A percentile compares a stretch with the other conserved stretches of the same genome.
Evolutionary conservation across 2,888 invertebrate species (phyloP).

Genomic region (Amblyjoppa fuscipennis): DNA sequence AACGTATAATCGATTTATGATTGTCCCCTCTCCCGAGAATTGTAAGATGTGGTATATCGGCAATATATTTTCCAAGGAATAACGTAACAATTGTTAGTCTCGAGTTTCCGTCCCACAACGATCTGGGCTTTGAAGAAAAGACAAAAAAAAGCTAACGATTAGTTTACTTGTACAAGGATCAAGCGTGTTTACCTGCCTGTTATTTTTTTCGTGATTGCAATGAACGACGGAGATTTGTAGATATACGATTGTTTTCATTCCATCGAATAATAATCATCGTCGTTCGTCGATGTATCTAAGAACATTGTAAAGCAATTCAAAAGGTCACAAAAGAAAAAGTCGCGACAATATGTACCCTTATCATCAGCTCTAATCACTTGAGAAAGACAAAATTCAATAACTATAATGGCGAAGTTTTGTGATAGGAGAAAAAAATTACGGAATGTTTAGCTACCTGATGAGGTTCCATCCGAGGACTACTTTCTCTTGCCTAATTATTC

Average conservation of each 20-base stretch:
- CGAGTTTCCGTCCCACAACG: constrained; percentile 47
- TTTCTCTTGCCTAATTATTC: constrained; percentile 65
- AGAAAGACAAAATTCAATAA: constrained; percentile 20
- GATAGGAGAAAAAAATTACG: constrained; percentile 49
- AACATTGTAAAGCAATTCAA: constrained; percentile 43
- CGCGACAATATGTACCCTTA: constrained; percentile 63
- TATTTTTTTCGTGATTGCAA: constrained; percentile 19
- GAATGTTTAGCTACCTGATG: constrained; percentile 56
- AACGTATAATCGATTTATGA: constrained; percentile 63
- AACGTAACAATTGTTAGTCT: constrained; percentile 57
- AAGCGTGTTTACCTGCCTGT: constrained; percentile 5
- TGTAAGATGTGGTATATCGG: constrained; percentile 57
- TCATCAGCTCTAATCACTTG: constrained; percentile 48
- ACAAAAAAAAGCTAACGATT: constrained; percentile 21
- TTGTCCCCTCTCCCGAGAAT: constrained; percentile 54
- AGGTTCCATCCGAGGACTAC: constrained; percentile 60
- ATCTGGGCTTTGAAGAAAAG: constrained; percentile 23
- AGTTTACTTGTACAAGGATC: constrained; percentile 15
- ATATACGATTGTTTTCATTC: constrained; percentile 14
- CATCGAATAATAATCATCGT: constrained; percentile 15
- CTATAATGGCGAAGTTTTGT: constrained; percentile 33
- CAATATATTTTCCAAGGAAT: constrained; percentile 64
- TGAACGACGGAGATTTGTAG: constrained; percentile 30
- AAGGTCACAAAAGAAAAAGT: constrained; percentile 39
- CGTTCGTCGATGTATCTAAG: constrained; percentile 35